These are phyloP conservation scores for Oligia strigilis DNA, from an alignment of 2,888 invertebrate species.

Conservation along the genomic window DNA sequence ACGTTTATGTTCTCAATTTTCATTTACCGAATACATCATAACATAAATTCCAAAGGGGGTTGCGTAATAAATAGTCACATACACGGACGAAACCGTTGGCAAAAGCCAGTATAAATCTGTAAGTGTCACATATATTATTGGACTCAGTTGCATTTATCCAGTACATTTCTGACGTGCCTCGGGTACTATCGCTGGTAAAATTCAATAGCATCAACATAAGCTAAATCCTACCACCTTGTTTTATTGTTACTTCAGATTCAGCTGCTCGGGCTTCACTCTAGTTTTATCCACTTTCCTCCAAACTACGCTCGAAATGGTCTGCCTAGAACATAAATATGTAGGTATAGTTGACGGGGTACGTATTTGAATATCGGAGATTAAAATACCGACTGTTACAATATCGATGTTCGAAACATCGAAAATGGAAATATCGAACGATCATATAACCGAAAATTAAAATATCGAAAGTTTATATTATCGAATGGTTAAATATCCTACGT, in stretches of 20 bases:
- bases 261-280: slow-evolving; percentile 27
- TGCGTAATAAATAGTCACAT: slow-evolving; percentile 50
- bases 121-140: slow-evolving; percentile 59
- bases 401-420: too few species aligned
- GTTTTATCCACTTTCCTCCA: slow-evolving; percentile 37
- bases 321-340: not conserved
- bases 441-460: too few species aligned
- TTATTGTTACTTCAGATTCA: slow-evolving; percentile 58
- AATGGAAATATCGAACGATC: too few species aligned
- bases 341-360: not conserved
- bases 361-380: too few species aligned
- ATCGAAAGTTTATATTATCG: too few species aligned
- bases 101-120: slow-evolving; percentile 57
- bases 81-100: slow-evolving; percentile 9
- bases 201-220: slow-evolving; percentile 59
- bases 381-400: too few species aligned
- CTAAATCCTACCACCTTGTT: slow-evolving; percentile 50
- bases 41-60: slow-evolving; percentile 22
- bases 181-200: slow-evolving; percentile 49
- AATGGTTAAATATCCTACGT: too few species aligned
- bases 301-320: slow-evolving; percentile 18
- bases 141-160: slow-evolving; percentile 54
- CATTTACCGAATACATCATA: slow-evolving; percentile 38
- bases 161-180: slow-evolving; percentile 43
- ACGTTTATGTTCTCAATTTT: slow-evolving; percentile 19